Base-by-base conservation (phyloP, 2,113 vertebrate genomes). In the human (Homo sapiens) region DNA sequence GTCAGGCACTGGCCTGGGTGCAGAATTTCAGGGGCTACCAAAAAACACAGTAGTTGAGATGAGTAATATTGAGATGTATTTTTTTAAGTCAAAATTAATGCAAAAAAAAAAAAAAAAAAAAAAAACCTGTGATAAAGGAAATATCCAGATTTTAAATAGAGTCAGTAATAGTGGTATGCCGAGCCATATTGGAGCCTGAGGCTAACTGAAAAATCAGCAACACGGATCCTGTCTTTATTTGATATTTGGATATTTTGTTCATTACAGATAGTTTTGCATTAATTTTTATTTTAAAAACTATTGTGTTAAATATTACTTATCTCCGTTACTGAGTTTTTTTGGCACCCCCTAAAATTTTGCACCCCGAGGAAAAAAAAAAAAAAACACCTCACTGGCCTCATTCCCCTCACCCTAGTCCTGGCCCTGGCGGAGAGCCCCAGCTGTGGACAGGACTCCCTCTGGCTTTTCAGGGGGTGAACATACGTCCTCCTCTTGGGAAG, bases 161-260 rank as follows among this genome's bases (percentile, higher is more conserved):
- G n/a, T 66, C 32, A 35, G 20, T 93, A 83, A 70, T 0, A 23
- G 13, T 80, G n/a, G 22, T 7, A 3, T 59, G 43, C 48, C 18
- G 16, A 92, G 73, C n/a, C 32, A 7, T 52, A 14, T 2, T 32
- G 40, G 23, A 73, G 68, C 59, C 52, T 23, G 27, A 64, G 43
- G 57, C 78, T 85, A 81, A 68, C 52, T 68, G 70, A 57, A 92
- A 88, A 88, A 40, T 57, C 75, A 70, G 48, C n/a, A 84, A n/a
- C 10, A 59, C n/a, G 10, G 40, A 81, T 73, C 48, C 25, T 73
- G 35, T 32, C 57, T 75, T 79, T 79, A 73, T 90, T 48, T 91
- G 89, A 94, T 94, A 82, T 55, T 66, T 83, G 64, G 45, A 52
- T 73, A 20, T 85, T 94, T 86, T 86, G 68, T 84, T 96, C 27